Base-by-base conservation (phyloP, 2,888 invertebrate genomes). In the Aelia acuminata region DNA sequence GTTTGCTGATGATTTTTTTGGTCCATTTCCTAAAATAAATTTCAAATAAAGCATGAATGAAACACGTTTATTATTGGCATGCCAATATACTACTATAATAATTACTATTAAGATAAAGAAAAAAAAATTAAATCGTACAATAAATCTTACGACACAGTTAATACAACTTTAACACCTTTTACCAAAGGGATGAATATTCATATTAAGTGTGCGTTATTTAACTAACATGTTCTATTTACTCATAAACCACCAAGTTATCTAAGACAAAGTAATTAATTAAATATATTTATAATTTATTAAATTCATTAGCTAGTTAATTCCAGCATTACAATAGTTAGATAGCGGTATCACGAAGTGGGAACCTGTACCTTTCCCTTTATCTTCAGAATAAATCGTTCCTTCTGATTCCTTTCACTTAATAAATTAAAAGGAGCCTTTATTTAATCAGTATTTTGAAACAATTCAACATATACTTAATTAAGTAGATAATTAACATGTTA, bases 311-410 rank as follows among this genome's bases (percentile, higher is more conserved):
- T 63, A 0, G 31, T 63, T n/a, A 63, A 63, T 63, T 31, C 3
- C 31, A 3, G 18, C 5, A 22, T 13, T 5, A 31, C 31, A 63
- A 63, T 63, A 31, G 63, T n/a, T n/a, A 31, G 63, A 63, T 63
- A 63, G 63, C 8, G 31, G 31, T 1, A 3, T 57, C 57, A 57
- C 57, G 57, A 57, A 26, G 15, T 31, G 15, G 2, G 26, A 57
- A 13, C 57, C 57, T 57, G 57, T 57, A 57, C 57, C 63, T 31
- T 63, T 63, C 63, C 63, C 63, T 63, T 63, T 63, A 63, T 63
- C 31, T 63, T 31, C 0, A 31, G 26, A 31, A 31, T 63, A 63
- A 31, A 63, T 63, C 31, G 57, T 57, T 57, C 63, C 63, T 63
- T 63, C 26, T 0, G 13, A 35, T 31, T 31, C 63, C 63, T 63